These are phyloP conservation scores for Scophthalmus maximus DNA, from an alignment of 2,113 vertebrate genomes.

Conservation along the genomic window DNA sequence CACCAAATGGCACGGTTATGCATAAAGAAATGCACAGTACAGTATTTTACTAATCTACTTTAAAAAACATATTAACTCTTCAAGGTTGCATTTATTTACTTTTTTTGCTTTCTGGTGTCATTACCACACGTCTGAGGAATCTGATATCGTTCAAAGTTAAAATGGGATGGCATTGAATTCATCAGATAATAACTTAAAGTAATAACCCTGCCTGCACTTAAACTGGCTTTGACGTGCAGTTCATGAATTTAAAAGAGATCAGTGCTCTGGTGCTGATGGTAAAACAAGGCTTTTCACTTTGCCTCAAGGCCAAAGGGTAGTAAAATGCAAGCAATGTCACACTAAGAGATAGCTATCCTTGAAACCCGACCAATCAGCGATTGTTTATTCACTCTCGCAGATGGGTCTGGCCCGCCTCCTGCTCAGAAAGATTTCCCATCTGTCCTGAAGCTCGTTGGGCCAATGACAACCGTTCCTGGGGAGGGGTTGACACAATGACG, in stretches of 20 bases:
- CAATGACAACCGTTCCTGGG: neutral
- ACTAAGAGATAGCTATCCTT: neutral
- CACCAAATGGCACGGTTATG: neutral
- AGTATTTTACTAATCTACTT: neutral
- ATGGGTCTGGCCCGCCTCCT: neutral
- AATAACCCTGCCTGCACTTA: neutral
- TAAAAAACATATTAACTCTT: neutral
- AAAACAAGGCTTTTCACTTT: neutral
- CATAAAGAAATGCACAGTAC: neutral
- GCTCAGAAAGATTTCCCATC: neutral
- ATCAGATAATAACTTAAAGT: neutral
- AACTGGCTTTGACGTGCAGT: constrained; percentile 18
- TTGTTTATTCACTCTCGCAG: neutral
- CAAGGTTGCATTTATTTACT: neutral
- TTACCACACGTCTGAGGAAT: neutral
- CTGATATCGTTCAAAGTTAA: neutral
- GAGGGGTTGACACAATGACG: neutral
- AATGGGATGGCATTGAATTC: neutral
- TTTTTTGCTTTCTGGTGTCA: neutral
- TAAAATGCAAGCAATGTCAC: neutral
- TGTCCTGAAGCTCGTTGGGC: neutral
- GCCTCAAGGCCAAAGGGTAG: neutral
- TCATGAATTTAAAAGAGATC: constrained; percentile 27
- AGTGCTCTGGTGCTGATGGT: neutral
- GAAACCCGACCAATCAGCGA: neutral